phyloP scores from a whole-genome alignment of 2,113 vertebrate genomes.

The Murina feae region DNA sequence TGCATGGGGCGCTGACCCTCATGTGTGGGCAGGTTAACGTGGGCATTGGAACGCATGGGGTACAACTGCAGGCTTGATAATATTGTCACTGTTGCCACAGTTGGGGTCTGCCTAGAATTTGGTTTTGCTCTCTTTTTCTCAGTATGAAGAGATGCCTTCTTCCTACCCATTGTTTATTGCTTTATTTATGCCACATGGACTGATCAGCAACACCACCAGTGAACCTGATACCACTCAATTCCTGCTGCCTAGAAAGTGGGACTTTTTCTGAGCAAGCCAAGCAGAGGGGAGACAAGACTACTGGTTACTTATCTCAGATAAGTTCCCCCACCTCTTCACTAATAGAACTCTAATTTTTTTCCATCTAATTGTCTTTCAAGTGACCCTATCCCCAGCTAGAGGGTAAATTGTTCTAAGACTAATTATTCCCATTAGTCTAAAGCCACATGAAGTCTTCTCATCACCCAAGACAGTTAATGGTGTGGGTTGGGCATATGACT shows the following conservation, averaged over 20 bases:
- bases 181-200: background rate
- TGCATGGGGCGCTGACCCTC: background rate
- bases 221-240: background rate
- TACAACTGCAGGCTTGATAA: background rate
- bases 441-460: background rate
- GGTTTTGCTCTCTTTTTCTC: background rate
- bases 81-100: background rate
- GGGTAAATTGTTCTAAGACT: background rate
- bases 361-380: background rate
- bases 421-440: background rate
- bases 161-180: background rate
- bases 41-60: background rate
- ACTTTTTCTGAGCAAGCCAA: background rate
- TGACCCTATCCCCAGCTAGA: background rate
- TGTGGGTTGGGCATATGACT: background rate
- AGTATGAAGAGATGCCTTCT: background rate
- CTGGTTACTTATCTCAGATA: background rate
- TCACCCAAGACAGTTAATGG: background rate
- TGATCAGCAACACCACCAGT: background rate
- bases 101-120: background rate
- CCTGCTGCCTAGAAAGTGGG: background rate
- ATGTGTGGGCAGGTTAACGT: background rate
- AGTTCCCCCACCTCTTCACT: background rate
- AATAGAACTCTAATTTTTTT: background rate
- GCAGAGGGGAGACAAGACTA: background rate